Conservation (phyloP, 2,113 vertebrate species). For the Mormoops blainvillei region DNA sequence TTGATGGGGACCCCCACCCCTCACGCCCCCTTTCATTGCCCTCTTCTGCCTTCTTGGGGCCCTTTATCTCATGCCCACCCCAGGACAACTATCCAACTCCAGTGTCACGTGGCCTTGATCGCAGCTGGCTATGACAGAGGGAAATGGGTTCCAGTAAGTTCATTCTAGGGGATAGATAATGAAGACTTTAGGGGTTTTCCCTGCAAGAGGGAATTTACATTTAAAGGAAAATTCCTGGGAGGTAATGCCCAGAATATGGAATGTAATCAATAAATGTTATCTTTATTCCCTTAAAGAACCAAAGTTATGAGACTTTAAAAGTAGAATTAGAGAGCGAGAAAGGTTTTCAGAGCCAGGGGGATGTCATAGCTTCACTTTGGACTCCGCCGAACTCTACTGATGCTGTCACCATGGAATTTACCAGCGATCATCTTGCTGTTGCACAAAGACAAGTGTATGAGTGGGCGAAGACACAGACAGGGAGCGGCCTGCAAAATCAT, state of each 20-base stretch:
- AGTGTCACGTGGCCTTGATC: background rate
- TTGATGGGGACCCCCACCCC: background rate
- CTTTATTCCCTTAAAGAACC: background rate
- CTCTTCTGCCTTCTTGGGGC: background rate
- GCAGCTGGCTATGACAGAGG: slow-evolving; percentile 18
- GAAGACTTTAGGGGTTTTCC: background rate
- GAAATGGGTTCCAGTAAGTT: slow-evolving; percentile 36
- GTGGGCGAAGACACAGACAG: background rate
- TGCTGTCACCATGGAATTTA: background rate
- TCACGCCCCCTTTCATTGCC: background rate
- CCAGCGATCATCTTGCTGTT: background rate
- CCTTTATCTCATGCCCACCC: background rate
- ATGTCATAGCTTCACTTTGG: background rate
- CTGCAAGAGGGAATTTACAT: slow-evolving; percentile 46
- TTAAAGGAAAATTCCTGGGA: background rate
- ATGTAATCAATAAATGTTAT: slow-evolving; percentile 1
- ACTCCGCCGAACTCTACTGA: background rate
- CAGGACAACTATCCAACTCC: background rate
- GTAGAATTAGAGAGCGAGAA: background rate
- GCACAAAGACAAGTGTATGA: background rate
- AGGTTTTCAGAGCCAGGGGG: background rate
- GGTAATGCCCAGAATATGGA: background rate
- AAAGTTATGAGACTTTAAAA: background rate
- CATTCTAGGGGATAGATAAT: slow-evolving; percentile 43
- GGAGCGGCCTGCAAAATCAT: background rate